Conservation (phyloP, 2,797 vertebrate genomes). For the Micrastur ruficollis region DNA sequence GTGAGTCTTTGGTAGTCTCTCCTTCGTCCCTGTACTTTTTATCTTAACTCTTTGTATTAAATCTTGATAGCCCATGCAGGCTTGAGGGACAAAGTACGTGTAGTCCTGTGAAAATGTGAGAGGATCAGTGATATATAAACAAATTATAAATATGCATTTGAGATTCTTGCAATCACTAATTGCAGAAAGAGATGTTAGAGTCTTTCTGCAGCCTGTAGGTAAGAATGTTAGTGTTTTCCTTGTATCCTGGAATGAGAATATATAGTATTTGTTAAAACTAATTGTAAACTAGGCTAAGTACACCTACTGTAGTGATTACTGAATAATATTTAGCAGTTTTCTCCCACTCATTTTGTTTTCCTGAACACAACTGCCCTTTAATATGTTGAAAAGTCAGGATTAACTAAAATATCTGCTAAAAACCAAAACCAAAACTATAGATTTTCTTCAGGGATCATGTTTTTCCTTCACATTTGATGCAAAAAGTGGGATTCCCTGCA, state of each 20-base stretch:
- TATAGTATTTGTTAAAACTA: neutral
- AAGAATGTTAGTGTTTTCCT: neutral
- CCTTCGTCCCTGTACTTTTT: neutral
- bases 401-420: neutral
- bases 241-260: neutral
- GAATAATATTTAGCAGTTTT: neutral
- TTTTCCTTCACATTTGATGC: neutral
- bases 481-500: slow-evolving; percentile 17
- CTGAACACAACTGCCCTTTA: neutral
- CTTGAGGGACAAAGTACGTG: neutral
- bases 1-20: slow-evolving; percentile 73
- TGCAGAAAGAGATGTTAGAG: neutral
- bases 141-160: neutral
- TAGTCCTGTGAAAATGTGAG: neutral
- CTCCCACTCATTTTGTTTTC: neutral
- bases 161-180: neutral
- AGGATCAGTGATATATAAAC: neutral
- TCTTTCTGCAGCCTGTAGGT: neutral
- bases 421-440: fast-evolving
- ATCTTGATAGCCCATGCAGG: neutral
- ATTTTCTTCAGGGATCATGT: neutral
- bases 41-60: neutral
- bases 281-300: neutral
- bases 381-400: neutral
- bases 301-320: neutral